A percentile compares a stretch with the other conserved stretches of the same genome.
Conservation (phyloP, 2,113 vertebrate species). For the Pedetes capensis region DNA sequence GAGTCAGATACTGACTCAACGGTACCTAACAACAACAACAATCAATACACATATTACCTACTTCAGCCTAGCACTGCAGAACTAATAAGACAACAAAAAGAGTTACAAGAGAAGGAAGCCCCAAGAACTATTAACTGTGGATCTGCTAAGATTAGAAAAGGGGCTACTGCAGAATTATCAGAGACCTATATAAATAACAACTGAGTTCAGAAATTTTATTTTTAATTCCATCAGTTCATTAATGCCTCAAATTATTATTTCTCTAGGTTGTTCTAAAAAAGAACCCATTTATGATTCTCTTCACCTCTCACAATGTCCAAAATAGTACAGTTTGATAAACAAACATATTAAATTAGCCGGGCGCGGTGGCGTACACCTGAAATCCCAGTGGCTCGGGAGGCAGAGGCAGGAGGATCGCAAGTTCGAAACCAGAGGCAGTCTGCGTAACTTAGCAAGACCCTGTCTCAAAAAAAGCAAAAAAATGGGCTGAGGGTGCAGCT, state of each 20-base stretch:
- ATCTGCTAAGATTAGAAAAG: constrained; percentile 26
- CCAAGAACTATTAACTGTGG: neutral
- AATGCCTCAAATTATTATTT: constrained; percentile 25
- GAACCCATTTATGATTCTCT: neutral
- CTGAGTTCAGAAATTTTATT: neutral
- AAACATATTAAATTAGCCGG: constrained; percentile 12
- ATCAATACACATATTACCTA: neutral
- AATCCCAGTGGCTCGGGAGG: too few species aligned
- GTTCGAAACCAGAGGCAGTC: too few species aligned
- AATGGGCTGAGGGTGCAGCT: too few species aligned
- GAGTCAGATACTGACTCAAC: too few species aligned
- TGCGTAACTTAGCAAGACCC: too few species aligned
- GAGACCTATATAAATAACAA: neutral
- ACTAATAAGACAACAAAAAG: constrained; percentile 15
- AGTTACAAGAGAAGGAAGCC: constrained; percentile 25
- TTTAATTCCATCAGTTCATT: constrained; percentile 16
- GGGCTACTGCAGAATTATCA: neutral
- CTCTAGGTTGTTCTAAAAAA: constrained; percentile 7
- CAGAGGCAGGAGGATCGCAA: too few species aligned
- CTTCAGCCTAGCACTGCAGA: neutral
- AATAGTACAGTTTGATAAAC: constrained; percentile 10
- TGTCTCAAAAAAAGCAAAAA: too few species aligned
- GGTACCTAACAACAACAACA: too few species aligned
- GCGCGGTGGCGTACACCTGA: too few species aligned
- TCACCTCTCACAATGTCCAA: constrained; percentile 28